Base-by-base conservation (phyloP, 1,140 invertebrate species). In the Caerostris extrusa region DNA sequence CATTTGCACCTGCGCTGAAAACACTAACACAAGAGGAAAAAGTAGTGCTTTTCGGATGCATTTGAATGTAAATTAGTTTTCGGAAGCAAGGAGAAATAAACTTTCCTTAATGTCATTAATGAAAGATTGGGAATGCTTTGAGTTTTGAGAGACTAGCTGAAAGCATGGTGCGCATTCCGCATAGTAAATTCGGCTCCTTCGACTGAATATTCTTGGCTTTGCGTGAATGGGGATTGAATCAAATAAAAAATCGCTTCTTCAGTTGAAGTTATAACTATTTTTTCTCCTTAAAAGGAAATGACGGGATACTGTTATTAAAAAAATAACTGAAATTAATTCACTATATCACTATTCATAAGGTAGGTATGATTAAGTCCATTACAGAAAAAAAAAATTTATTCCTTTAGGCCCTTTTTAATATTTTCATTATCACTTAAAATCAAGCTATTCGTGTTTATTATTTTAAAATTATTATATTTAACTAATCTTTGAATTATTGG, bases 1-100 rank as follows among this genome's bases (percentile, higher is more conserved):
- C 14, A 57, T 85, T 85, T 85, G 53, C 14, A 85, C 55, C 82
- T 85, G 55, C 12, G 14, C 6, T 17, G 19, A 56, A 85, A 57
- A 10, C n/a, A 5, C 7, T 17, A 17, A 19, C 14, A 19, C 14
- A 6, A n/a, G 71, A 53, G 34, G 19, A 85, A 85, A 57, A 85
- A 57, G n/a, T 5, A 34, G 34, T 17, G n/a, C 17, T 56, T 19
- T 19, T n/a, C 55, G 5, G 19, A 56, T 58, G 56, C 55, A 85
- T 85, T 56, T 85, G 82, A 57, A 85, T 85, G 82, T 10, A 85
- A 85, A 85, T 85, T 58, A 85, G 82, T 85, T 85, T 85, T 34
- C 8, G 14, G 56, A 85, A 85, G 56, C 55, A 85, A 85, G n/a
- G 82, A 85, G 82, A 14, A 58, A 85, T 58, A 85, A 85, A 85